phyloP scores from a whole-genome alignment of 2,888 invertebrate genomes.

The Eupithecia exiguata region DNA sequence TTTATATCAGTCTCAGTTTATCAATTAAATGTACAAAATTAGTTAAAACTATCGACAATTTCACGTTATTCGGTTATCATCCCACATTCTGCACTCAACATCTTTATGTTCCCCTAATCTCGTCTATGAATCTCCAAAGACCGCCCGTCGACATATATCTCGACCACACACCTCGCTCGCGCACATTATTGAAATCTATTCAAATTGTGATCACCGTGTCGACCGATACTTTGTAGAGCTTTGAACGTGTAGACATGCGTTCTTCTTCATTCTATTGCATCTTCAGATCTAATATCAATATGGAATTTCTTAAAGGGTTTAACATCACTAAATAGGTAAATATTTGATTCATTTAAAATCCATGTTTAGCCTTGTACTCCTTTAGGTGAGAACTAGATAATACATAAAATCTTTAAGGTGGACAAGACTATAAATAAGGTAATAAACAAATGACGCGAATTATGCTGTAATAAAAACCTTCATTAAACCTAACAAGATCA shows the following conservation, averaged over 20 bases:
- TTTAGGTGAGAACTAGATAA: slow-evolving; percentile 7
- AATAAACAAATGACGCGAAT: slow-evolving; percentile 8
- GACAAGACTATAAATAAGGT: neutral
- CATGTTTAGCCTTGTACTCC: slow-evolving; percentile 1
- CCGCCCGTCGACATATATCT: slow-evolving; percentile 25
- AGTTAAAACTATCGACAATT: neutral
- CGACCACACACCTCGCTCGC: slow-evolving; percentile 28
- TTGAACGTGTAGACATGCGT: slow-evolving; percentile 9
- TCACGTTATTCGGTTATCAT: neutral
- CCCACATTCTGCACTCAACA: slow-evolving; percentile 12
- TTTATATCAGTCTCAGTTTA: no score
- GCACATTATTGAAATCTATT: slow-evolving; percentile 38
- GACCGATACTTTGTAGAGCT: slow-evolving; percentile 23
- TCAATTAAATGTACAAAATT: neutral
- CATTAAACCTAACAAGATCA: neutral
- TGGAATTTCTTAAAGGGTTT: no score
- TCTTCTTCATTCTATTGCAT: neutral
- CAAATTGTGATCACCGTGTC: slow-evolving; percentile 33
- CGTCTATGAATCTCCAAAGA: slow-evolving; percentile 20
- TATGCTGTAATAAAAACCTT: neutral
- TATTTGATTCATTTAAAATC: neutral
- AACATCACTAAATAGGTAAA: neutral
- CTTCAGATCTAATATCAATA: no score
- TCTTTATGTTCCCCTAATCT: slow-evolving; percentile 19
- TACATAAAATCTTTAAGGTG: neutral